Conservation (phyloP, 2,113 vertebrate genomes). For the Corythornis cristatus region DNA sequence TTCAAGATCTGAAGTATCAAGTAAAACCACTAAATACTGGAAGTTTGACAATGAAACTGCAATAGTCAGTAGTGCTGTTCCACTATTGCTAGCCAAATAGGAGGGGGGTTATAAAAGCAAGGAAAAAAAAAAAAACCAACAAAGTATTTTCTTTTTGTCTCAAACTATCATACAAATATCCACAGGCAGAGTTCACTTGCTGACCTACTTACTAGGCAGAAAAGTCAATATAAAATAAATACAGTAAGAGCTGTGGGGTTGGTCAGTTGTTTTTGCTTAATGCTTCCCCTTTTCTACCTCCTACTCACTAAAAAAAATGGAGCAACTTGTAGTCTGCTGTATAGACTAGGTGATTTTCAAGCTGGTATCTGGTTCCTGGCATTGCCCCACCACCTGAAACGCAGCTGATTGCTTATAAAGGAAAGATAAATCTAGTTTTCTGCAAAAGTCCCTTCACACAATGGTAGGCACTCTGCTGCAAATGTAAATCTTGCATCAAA, state of each 20-base stretch:
- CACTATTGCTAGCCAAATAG: neutral
- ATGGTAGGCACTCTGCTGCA: neutral
- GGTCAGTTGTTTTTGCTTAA: neutral
- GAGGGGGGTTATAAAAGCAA: neutral
- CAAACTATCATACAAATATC: neutral
- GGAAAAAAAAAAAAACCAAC: neutral
- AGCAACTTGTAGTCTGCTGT: neutral
- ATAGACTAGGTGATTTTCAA: neutral
- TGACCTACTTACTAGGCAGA: neutral
- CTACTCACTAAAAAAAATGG: neutral
- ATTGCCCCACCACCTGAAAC: neutral
- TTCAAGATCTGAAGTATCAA: neutral
- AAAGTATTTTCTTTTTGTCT: neutral
- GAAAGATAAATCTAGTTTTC: constrained; percentile 26
- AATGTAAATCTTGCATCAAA: constrained; percentile 40
- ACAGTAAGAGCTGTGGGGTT: neutral
- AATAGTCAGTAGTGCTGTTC: neutral
- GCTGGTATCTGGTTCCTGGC: neutral
- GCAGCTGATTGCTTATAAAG: neutral
- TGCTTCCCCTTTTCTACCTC: neutral
- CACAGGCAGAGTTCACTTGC: neutral
- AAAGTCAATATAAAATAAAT: neutral
- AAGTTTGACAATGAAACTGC: neutral
- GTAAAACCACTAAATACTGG: neutral
- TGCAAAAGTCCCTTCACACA: constrained; percentile 21